Evolutionary conservation across 1,140 invertebrate species (phyloP), one percentile per base, ranked within the genome.

Genomic region (Samia ricini): DNA sequence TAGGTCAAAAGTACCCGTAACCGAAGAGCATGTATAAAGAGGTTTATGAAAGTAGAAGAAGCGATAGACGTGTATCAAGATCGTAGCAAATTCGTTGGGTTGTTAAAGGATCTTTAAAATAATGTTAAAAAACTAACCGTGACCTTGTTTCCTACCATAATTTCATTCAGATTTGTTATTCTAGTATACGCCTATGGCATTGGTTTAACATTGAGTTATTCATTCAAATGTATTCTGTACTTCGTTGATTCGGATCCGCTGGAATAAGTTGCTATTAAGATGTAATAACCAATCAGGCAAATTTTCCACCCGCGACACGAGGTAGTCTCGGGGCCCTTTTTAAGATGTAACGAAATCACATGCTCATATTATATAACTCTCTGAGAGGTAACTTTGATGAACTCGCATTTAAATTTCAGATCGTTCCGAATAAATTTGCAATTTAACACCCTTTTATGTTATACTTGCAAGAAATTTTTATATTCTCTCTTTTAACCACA

Each of bases 351-450:
- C 64, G 66, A 60, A 71, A 74, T 71, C 72, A 69, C 69, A 71
- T 48, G 56, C 64, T 71, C 64, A 62, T 60, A 64, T 65, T 56
- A 64, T 64, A 68, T 52, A 67, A 67, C 64, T 69, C 63, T 42
- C 60, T 21, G 20, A 48, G 51, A 58, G 52, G 74, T 69, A 81
- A 81, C 75, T 78, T 85, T 85, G 80, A 81, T 85, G 76, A 85
- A 72, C 71, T 71, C 72, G 22, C 68, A 85, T 85, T 83, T 85
- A 85, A 83, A 85, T 81, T 85, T 83, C 73, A 85, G 75, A 85
- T 85, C 70, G 69, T 63, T 73, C 67, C 52, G 78, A 81, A 85
- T 85, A 83, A 79, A 84, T 84, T 84, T 82, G 79, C 81, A 81
- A 76, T 49, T 70, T 78, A 84, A 80, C 78, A 81, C 70, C 75